phyloP scores from a whole-genome alignment of 2,797 vertebrate species.

The Liparis tanakae region DNA sequence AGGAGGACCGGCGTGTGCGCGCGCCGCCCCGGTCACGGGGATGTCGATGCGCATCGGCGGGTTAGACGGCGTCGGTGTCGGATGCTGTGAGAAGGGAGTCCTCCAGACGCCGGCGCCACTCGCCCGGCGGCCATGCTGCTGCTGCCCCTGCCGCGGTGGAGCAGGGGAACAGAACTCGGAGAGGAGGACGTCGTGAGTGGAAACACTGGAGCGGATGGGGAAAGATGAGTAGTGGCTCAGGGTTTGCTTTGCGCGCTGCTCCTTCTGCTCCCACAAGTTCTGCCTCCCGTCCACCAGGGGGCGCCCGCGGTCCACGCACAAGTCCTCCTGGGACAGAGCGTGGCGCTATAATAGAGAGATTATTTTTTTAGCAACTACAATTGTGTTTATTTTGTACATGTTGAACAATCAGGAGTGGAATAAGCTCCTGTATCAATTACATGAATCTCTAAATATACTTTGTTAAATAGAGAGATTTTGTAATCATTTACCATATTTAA shows the following conservation, averaged over 20 bases:
- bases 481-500: too few relatives aligned
- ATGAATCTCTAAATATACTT: background rate
- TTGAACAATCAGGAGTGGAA: background rate
- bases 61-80: conserved; percentile 60
- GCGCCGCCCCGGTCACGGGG: conserved; percentile 70
- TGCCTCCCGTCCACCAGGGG: conserved; percentile 74
- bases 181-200: conserved; percentile 86
- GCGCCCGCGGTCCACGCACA: conserved; percentile 79
- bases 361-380: background rate
- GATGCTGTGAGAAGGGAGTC: conserved; percentile 81
- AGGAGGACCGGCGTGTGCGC: conserved; percentile 76
- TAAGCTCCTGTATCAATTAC: background rate
- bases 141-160: conserved; percentile 41
- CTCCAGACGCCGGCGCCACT: conserved; percentile 89
- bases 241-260: conserved; percentile 65
- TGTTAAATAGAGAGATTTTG: too few relatives aligned
- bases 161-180: conserved; percentile 62
- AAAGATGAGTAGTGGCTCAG: conserved; percentile 76
- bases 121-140: conserved; percentile 71
- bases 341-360: conserved; percentile 77
- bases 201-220: conserved; percentile 85
- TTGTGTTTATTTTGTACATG: background rate
- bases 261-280: conserved; percentile 68
- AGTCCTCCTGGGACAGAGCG: conserved; percentile 89
- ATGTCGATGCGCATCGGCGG: conserved; percentile 80